A percentile compares a stretch with the other conserved stretches of the same genome.
These are phyloP conservation scores for Macaria notata DNA, from an alignment of 2,888 invertebrate genomes.

Conservation along the genomic window DNA sequence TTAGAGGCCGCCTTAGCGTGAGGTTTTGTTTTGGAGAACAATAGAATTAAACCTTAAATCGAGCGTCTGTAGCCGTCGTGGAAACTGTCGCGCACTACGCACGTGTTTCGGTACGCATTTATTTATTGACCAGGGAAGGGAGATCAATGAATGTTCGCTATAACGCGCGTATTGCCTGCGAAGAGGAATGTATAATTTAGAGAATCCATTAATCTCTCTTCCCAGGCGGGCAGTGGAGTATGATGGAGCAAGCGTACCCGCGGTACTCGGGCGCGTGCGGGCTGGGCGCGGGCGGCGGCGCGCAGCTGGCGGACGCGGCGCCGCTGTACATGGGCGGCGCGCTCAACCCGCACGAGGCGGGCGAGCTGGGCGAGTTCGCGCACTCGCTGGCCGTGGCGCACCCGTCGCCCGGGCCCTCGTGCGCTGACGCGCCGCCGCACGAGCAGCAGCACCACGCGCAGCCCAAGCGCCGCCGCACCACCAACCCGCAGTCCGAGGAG, in stretches of 20 bases:
- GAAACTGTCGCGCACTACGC: too few relatives aligned
- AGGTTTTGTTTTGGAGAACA: too few relatives aligned
- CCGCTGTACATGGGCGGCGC: slow-evolving; percentile 82
- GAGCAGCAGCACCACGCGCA: slow-evolving; percentile 57
- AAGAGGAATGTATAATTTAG: slow-evolving; percentile 45
- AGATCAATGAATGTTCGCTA: slow-evolving; percentile 65
- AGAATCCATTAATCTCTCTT: slow-evolving; percentile 82
- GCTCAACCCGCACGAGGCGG: slow-evolving; percentile 66
- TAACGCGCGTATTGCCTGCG: slow-evolving; percentile 22
- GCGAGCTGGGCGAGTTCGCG: slow-evolving; percentile 67
- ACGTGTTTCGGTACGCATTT: slow-evolving; percentile 29
- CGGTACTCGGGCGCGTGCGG: slow-evolving; percentile 86
- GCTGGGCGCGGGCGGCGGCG: slow-evolving; percentile 45
- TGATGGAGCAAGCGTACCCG: slow-evolving; percentile 91
- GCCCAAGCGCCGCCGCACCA: slow-evolving; percentile 86
- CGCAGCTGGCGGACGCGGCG: slow-evolving; percentile 60
- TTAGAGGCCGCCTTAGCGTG: too few relatives aligned
- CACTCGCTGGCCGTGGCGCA: slow-evolving; percentile 60
- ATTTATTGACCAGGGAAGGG: slow-evolving; percentile 79
- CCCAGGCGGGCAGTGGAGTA: slow-evolving; percentile 93
- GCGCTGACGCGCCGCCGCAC: slow-evolving; percentile 60
- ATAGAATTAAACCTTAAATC: too few relatives aligned
- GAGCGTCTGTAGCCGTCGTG: too few relatives aligned
- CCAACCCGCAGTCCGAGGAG: slow-evolving; percentile 91
- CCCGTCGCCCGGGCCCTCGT: slow-evolving; percentile 65